Conservation (phyloP, 2,888 invertebrate species). For the Sipha maydis region DNA sequence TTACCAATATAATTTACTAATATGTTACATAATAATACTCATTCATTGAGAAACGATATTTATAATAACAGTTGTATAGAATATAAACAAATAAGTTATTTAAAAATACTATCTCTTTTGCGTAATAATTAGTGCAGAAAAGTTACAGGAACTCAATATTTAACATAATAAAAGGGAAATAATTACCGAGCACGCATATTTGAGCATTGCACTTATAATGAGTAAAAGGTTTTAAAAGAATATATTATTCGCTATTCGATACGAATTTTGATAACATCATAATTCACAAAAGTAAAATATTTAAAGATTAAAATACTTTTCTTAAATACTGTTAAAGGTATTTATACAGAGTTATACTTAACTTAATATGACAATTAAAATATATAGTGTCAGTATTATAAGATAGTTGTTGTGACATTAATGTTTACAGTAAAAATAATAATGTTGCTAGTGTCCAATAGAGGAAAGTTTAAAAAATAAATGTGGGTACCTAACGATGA, state of each 20-base stretch:
- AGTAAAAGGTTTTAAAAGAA: not conserved
- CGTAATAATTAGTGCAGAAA: not conserved
- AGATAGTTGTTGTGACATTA: no score
- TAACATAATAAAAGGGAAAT: not conserved
- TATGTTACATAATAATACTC: not conserved
- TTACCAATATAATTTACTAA: not conserved
- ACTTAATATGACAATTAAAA: no score
- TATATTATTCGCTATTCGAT: not conserved
- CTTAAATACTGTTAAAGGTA: no score
- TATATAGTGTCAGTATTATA: no score
- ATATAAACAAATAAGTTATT: not conserved
- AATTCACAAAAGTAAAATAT: not conserved
- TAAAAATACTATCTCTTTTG: not conserved
- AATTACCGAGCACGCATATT: not conserved
- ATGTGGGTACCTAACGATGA: no score
- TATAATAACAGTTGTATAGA: not conserved
- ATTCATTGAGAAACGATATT: not conserved
- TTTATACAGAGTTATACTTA: no score
- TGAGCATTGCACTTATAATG: not conserved
- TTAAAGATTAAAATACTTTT: not conserved
- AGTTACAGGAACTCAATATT: not conserved
- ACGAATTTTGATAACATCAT: not conserved
- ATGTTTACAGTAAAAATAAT: no score
- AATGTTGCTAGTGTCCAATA: no score
- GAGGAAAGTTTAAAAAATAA: no score